These are phyloP conservation scores for Zaprionus tsacasi DNA, from an alignment of 1,140 invertebrate genomes.

Conservation along the genomic window DNA sequence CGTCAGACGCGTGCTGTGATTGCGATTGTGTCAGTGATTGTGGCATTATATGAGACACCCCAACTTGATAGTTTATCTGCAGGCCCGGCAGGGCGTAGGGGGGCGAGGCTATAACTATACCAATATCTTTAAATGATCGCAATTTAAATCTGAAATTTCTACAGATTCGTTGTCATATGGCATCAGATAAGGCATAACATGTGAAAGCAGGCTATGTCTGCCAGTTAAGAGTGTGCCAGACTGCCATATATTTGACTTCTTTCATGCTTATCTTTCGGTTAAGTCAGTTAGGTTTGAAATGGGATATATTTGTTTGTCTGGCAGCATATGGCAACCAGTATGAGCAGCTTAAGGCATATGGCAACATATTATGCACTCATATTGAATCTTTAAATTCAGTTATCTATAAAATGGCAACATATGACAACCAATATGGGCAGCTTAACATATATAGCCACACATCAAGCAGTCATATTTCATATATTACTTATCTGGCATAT, in stretches of 20 bases:
- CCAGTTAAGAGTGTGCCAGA: background rate
- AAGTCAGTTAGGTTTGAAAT: too few relatives aligned
- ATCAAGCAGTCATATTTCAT: background rate
- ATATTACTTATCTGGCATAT: background rate
- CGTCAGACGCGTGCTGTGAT: constrained; percentile 9
- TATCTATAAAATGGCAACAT: too few relatives aligned
- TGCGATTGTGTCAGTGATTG: constrained; percentile 8
- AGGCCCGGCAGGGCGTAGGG: background rate
- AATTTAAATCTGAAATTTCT: background rate
- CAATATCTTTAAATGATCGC: constrained; percentile 2
- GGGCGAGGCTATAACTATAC: background rate
- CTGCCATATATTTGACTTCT: background rate
- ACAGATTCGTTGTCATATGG: background rate
- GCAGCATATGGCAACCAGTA: background rate
- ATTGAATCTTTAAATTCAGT: too few relatives aligned
- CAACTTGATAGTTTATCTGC: background rate
- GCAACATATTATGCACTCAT: too few relatives aligned
- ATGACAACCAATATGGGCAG: too few relatives aligned
- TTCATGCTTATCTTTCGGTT: background rate
- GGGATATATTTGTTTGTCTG: background rate
- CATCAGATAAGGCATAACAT: background rate
- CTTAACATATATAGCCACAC: background rate
- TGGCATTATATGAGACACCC: constrained; percentile 11
- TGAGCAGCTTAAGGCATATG: too few relatives aligned
- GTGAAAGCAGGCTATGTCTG: background rate